Evolutionary conservation across 2,888 invertebrate species (phyloP).

Genomic region (Apotomis capreana): DNA sequence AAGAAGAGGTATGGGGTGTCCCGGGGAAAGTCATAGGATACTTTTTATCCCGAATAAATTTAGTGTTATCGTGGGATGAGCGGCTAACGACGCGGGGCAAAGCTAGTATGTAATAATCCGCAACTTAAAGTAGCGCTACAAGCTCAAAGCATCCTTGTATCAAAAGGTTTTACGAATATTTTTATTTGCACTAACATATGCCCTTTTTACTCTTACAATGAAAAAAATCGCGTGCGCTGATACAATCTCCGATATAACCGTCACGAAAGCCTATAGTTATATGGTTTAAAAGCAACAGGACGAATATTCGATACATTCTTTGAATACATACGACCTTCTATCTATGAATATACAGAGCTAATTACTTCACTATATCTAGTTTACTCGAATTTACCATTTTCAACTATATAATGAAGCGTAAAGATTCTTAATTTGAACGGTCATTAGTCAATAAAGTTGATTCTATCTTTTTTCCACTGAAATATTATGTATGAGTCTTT

Average conservation of each 20-base stretch:
- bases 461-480: background rate
- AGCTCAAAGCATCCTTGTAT: background rate
- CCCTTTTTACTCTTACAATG: background rate
- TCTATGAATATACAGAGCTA: background rate
- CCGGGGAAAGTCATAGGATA: no score
- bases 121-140: slow-evolving; percentile 26
- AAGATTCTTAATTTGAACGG: slow-evolving; percentile 7
- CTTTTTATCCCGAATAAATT: no score
- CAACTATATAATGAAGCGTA: slow-evolving; percentile 7
- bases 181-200: background rate
- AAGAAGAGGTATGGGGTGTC: no score
- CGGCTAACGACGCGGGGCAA: background rate
- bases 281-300: background rate
- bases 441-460: background rate
- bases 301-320: background rate
- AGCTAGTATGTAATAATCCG: slow-evolving; percentile 32
- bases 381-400: slow-evolving; percentile 10
- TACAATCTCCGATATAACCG: slow-evolving; percentile 25
- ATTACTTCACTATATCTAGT: slow-evolving; percentile 36
- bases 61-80: no score
- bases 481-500: no score
- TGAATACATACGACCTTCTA: background rate
- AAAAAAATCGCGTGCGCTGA: slow-evolving; percentile 33
- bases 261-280: slow-evolving; percentile 30
- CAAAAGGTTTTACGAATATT: background rate